Conservation (phyloP, 1,140 invertebrate genomes). For the Ectropis grisescens region DNA sequence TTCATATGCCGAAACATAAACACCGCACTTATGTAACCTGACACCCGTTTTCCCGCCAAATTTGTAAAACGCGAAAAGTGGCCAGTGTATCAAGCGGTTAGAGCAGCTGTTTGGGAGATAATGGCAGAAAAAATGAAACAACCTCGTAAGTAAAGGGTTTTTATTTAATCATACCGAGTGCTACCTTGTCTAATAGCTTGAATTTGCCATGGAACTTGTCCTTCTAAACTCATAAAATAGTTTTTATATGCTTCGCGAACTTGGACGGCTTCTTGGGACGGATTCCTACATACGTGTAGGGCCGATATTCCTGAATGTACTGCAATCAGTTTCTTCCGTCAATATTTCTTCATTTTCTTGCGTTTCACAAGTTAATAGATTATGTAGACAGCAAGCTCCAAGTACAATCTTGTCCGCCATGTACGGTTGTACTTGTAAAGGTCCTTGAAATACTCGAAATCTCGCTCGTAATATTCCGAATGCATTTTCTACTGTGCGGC, state of each 20-base stretch:
- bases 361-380: background rate
- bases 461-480: too few species aligned
- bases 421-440: too few species aligned
- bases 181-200: constrained; percentile 2
- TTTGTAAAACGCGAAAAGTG: too few species aligned
- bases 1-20: too few species aligned
- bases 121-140: constrained; percentile 8
- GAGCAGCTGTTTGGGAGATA: constrained; percentile 6
- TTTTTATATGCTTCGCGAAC: constrained; percentile 5
- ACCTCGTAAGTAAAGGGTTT: constrained; percentile 6
- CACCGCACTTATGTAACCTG: too few species aligned
- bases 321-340: background rate
- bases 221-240: constrained; percentile 7
- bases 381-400: too few species aligned
- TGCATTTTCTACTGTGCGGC: too few species aligned
- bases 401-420: too few species aligned
- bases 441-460: too few species aligned
- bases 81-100: background rate
- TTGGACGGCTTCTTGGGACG: background rate
- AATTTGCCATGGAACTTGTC: constrained; percentile 6
- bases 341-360: constrained; percentile 1
- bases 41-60: too few species aligned
- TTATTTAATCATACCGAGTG: constrained; percentile 4
- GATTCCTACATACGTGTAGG: background rate
- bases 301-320: background rate